A percentile compares a stretch with the other conserved stretches of the same genome.
Conservation (phyloP, 2,797 vertebrate genomes). For the Ctenosaura bakeri region DNA sequence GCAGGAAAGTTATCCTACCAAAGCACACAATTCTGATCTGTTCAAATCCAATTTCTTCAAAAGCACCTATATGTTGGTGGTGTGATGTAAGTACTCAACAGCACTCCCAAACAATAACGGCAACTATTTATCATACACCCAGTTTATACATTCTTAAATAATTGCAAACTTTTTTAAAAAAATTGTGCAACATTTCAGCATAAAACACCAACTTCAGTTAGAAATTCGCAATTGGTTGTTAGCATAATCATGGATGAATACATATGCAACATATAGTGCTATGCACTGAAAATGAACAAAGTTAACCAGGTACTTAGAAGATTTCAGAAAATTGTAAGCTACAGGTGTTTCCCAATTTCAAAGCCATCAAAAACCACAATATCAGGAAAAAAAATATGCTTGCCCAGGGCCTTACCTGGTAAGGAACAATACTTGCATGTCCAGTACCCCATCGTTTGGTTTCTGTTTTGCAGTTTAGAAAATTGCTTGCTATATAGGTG, state of each 20-base stretch:
- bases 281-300: slow-evolving; percentile 68
- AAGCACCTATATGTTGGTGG: not conserved
- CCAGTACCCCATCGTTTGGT: slow-evolving; percentile 93
- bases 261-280: slow-evolving; percentile 51
- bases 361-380: slow-evolving; percentile 44
- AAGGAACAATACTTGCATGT: slow-evolving; percentile 95
- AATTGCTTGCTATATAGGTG: slow-evolving; percentile 92
- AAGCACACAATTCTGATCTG: slow-evolving; percentile 73
- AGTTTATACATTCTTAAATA: not conserved
- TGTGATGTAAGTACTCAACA: not conserved
- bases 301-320: slow-evolving; percentile 33
- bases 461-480: slow-evolving; percentile 89
- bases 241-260: slow-evolving; percentile 43
- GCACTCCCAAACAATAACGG: not conserved
- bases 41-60: slow-evolving; percentile 55
- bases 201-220: not conserved
- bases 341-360: slow-evolving; percentile 31
- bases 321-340: not conserved
- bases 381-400: not conserved
- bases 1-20: slow-evolving; percentile 65
- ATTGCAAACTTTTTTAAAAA: too few relatives aligned
- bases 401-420: slow-evolving; percentile 86
- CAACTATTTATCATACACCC: not conserved
- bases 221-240: not conserved
- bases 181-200: not conserved